Base-by-base conservation (phyloP, 1,140 invertebrate genomes). In the Augochlora pura region DNA sequence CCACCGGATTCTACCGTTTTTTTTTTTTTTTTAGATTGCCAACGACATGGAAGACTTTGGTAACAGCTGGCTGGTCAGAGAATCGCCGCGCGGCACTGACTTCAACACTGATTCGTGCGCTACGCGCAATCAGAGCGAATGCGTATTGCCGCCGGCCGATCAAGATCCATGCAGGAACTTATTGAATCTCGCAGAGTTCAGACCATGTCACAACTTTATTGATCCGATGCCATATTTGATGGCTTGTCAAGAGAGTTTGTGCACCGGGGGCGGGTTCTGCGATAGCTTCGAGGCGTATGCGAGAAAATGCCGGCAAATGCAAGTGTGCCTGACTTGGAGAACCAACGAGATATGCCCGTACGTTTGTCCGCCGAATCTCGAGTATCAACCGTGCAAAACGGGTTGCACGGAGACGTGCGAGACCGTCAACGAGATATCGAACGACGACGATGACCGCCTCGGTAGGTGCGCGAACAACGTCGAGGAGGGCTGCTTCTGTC, bases 401-500 rank as follows among this genome's bases (percentile, higher is more conserved):
- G 94, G 94, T 14, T 97, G 96, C 89, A 94, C 94, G 42, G 93
- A 95, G 67, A 97, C 96, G 4, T 98, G 97, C 87, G 95, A 96
- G 7, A 93, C 81, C 75, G 85, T 92, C 2, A 90, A 92, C 60
- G 65, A 85, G 32, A 27, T 76, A 12, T 12, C 42, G 10, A 46
- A 46, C 42, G 12, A 46, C 10, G 42, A 12, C 42, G 10, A 46
- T 10, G 66, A 86, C 23, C 77, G 86, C 27, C 66, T 92, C 12
- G 42, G 42, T 14, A 90, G 91, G 9, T 97, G 96, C 78, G 80
- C 88, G 5, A 90, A 89, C 52, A 91, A 90, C 70, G 91, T 91
- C 9, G 93, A 93, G 39, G 97, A 98, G 88, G 97, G 97, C 9
- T 98, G 97, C 90, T 97, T 96, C 94, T 98, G 97, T 93, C 96